These are phyloP conservation scores for Ectropis grisescens DNA, from an alignment of 1,140 invertebrate species.

Conservation along the genomic window DNA sequence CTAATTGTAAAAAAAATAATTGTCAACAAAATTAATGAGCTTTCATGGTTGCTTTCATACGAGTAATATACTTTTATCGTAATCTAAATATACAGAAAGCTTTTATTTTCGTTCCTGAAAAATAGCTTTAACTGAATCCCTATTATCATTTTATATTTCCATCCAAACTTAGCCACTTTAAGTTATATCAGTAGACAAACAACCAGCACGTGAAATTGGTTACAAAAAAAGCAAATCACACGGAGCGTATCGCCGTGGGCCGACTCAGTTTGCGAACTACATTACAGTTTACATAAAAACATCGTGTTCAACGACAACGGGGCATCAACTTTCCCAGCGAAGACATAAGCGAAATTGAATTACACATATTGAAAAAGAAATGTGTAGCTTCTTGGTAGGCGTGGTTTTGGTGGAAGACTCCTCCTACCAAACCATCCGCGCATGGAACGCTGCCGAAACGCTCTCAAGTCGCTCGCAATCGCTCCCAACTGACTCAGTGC, in stretches of 20 bases:
- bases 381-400: conserved; percentile 67
- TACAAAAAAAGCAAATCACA: conserved; percentile 52
- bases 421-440: conserved; percentile 51
- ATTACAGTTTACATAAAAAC: conserved; percentile 70
- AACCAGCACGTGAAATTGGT: conserved; percentile 55
- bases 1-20: too few species aligned
- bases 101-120: too few species aligned
- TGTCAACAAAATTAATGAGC: too few species aligned
- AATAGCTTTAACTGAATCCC: too few species aligned
- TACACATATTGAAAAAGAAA: conserved; percentile 71
- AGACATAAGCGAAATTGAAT: conserved; percentile 71
- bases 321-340: conserved; percentile 68
- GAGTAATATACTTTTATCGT: too few species aligned
- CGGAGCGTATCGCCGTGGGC: conserved; percentile 38
- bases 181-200: conserved; percentile 36
- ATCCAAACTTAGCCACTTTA: too few species aligned
- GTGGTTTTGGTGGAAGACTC: conserved; percentile 52
- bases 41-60: too few species aligned
- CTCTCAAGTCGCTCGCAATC: conserved; percentile 28
- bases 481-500: conserved; percentile 32
- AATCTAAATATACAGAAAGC: too few species aligned
- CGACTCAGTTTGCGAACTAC: conserved; percentile 60
- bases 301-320: conserved; percentile 67
- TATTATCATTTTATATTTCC: too few species aligned
- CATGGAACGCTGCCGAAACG: conserved; percentile 40